These are phyloP conservation scores for Diabrotica undecimpunctata DNA, from an alignment of 1,140 invertebrate genomes.

Conservation along the genomic window DNA sequence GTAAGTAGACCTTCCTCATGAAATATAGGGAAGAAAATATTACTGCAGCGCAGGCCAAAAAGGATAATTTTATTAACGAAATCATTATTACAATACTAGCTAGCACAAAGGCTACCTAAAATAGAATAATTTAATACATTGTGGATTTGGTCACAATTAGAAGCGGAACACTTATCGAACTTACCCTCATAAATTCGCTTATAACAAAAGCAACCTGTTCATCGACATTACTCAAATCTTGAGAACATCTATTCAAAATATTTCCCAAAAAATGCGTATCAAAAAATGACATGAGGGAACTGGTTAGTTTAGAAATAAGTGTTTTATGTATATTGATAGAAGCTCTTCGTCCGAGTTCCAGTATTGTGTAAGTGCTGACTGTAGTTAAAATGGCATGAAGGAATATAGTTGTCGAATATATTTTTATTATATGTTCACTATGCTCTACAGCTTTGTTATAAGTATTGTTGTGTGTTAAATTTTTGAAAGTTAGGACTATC, in stretches of 20 bases:
- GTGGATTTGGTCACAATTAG: not conserved
- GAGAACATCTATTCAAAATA: slow-evolving; percentile 39
- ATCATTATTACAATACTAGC: slow-evolving; percentile 6
- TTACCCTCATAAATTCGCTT: slow-evolving; percentile 39
- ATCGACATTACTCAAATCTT: slow-evolving; percentile 35
- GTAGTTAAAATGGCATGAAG: not conserved
- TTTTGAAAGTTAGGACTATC: slow-evolving; percentile 5
- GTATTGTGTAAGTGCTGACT: slow-evolving; percentile 14
- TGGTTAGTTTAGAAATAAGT: slow-evolving; percentile 28
- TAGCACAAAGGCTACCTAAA: slow-evolving; percentile 16
- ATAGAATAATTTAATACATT: slow-evolving; percentile 19
- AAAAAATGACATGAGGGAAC: slow-evolving; percentile 36
- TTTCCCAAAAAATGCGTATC: slow-evolving; percentile 38
- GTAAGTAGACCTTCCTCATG: slow-evolving; percentile 33
- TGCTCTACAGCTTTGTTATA: not conserved
- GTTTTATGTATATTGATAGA: slow-evolving; percentile 31
- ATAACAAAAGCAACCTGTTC: slow-evolving; percentile 54
- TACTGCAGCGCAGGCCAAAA: slow-evolving; percentile 40
- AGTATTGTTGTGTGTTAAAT: slow-evolving; percentile 2
- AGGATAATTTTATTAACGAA: slow-evolving; percentile 33
- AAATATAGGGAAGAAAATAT: slow-evolving; percentile 30
- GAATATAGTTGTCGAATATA: not conserved
- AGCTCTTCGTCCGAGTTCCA: slow-evolving; percentile 25
- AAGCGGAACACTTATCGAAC: not conserved
- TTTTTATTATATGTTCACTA: not conserved